Conservation (phyloP, 2,113 vertebrate genomes). For the Notothenia rossii region DNA sequence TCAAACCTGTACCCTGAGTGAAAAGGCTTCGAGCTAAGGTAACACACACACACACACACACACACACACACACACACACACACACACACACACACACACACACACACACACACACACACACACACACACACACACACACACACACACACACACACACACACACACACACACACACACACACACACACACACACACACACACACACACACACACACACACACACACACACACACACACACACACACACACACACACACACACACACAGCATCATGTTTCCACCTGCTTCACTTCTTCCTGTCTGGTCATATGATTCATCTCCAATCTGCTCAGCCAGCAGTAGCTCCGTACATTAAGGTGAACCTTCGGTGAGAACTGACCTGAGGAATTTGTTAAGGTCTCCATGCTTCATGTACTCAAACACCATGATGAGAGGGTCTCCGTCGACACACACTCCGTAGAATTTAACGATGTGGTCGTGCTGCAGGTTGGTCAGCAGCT, state of each 20-base stretch:
- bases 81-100: neutral
- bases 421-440: constrained; percentile 98
- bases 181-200: too few relatives aligned
- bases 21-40: too few relatives aligned
- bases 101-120: neutral
- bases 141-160: neutral
- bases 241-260: neutral
- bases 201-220: too few relatives aligned
- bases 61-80: neutral
- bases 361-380: constrained; percentile 77
- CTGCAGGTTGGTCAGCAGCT: constrained; percentile 97
- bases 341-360: neutral
- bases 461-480: constrained; percentile 98
- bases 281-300: neutral
- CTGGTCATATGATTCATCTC: neutral
- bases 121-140: neutral
- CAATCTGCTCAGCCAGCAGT: neutral
- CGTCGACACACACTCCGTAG: constrained; percentile 95
- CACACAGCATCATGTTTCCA: neutral
- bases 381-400: constrained; percentile 98
- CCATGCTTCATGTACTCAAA: constrained; percentile 99
- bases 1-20: too few relatives aligned
- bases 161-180: too few relatives aligned
- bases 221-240: too few relatives aligned
- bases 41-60: neutral